Evolutionary conservation across 2,113 vertebrate genomes (phyloP), one percentile per base, ranked within the genome.

Genomic region (Corythoichthys intestinalis): DNA sequence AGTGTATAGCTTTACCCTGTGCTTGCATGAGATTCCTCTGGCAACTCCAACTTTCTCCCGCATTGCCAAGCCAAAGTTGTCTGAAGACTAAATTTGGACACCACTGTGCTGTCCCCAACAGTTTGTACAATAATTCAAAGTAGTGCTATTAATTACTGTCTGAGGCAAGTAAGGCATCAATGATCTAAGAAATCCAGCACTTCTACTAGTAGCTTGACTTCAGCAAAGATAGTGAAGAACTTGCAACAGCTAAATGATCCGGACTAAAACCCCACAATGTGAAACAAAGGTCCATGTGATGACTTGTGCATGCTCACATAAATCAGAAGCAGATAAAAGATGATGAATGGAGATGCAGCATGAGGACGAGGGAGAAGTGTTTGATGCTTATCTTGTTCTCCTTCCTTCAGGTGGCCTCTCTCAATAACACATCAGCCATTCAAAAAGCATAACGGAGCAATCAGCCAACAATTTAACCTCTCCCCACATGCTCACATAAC

Each of bases 401-500:
- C 77, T 37, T 86, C 70, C 76, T 84, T 87, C 80, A 86, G 80
- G 78, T 83, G 76, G 77, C 74, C 80, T 80, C 78, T 82, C 80
- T 77, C 85, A 84, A 80, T 83, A 86, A 84, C 80, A 81, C 79
- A 81, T 85, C 84, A 75, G 46, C 4, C 66, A 87, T 86, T 84
- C 81, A 74, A 72, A 70, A 67, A 66, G 74, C 78, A 81, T 81
- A 84, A 86, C 85, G 83, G 84, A 83, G 83, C 85, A 87, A 88
- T 89, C 88, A 86, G 80, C 79, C 72, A 82, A 83, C 87, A 83
- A 83, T 87, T 89, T 83, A 87, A 87, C 84, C 81, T 87, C 84
- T 81, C 75, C 83, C 75, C 78, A 71, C 77, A 77, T 69, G 67
- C 74, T 37, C 65, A 79, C 70, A 60, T 79, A 82, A 65, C 77